Base-by-base conservation (phyloP, 2,888 invertebrate genomes). In the Drosophila greeni region DNA sequence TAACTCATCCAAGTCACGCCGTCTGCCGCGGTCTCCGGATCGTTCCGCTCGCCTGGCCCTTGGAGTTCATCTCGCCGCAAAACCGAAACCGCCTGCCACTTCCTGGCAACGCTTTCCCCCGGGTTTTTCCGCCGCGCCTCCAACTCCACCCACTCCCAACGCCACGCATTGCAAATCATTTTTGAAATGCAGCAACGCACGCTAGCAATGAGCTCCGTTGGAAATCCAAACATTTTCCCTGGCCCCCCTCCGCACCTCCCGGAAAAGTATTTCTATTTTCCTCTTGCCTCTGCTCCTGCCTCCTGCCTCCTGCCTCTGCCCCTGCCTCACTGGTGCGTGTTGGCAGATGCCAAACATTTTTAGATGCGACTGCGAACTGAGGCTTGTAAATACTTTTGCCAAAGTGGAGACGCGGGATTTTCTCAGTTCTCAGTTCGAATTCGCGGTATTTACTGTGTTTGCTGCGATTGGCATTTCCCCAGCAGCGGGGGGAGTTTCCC, bases 341-440 rank as follows among this genome's bases (percentile, higher is more conserved):
- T 82, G 80, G 75, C 83, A 82, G 82, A 79, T 79, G 79, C 79
- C 79, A 79, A 82, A 79, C 81, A 79, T 79, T 79, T 79, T 77
- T 75, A 79, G 79, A 82, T 79, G 75, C 75, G 77, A 80, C 75
- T 80, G 73, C 83, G 74, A 82, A 75, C 72, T 62, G 81, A 74
- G 66, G 79, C 79, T 80, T 80, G 79, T 82, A 79, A 79, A 79
- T 82, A 79, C 83, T 82, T 79, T 82, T 75, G 77, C 74, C 59
- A 72, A 76, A 82, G 77, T 80, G 81, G 77, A 74, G 55, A 82
- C 73, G 76, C 80, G 73, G 75, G 82, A 79, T 79, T 79, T 79
- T 75, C 80, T 82, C 70, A 68, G 80, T 75, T 74, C 72, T 71
- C 75, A 62, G 79, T 78, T 75, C 16, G 36, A 6, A 37, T 39